These are phyloP conservation scores for Catocala fraxini DNA, from an alignment of 2,888 invertebrate species.

Conservation along the genomic window DNA sequence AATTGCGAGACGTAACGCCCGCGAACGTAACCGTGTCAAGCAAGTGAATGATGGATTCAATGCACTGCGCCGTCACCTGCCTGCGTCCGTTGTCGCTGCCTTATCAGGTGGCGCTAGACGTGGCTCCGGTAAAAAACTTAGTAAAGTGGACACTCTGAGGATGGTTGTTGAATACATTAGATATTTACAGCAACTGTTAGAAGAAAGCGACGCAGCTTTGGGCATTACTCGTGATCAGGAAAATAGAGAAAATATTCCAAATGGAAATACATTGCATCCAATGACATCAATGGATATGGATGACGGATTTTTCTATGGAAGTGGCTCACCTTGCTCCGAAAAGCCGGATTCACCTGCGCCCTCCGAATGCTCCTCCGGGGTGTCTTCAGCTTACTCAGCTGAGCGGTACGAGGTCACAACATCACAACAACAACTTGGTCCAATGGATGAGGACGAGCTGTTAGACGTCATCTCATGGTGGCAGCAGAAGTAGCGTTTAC, in stretches of 20 bases:
- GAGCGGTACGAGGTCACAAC: conserved; percentile 79
- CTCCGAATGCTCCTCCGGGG: conserved; percentile 89
- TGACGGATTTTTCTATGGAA: conserved; percentile 83
- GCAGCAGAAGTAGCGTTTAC: conserved; percentile 89
- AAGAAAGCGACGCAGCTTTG: conserved; percentile 90
- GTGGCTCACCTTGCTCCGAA: conserved; percentile 89
- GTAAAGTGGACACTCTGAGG: conserved; percentile 95
- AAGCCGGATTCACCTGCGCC: conserved; percentile 92
- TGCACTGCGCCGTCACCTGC: conserved; percentile 95
- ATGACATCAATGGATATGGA: conserved; percentile 83
- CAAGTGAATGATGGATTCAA: conserved; percentile 98
- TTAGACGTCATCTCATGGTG: conserved; percentile 95
- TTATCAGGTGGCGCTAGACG: conserved; percentile 89
- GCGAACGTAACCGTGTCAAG: conserved; percentile 97
- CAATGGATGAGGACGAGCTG: conserved; percentile 96
- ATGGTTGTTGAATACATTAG: conserved; percentile 97
- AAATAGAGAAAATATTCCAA: conserved; percentile 83
- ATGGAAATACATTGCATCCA: conserved; percentile 68
- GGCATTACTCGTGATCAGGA: conserved; percentile 81
- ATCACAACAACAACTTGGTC: conserved; percentile 87
- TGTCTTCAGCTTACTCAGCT: conserved; percentile 82
- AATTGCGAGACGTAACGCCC: conserved; percentile 96
- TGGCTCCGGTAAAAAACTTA: conserved; percentile 94
- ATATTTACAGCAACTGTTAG: conserved; percentile 93
- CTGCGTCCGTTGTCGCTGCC: conserved; percentile 92